phyloP scores from a whole-genome alignment of 2,888 invertebrate genomes.

The Leptopilina myrica region DNA sequence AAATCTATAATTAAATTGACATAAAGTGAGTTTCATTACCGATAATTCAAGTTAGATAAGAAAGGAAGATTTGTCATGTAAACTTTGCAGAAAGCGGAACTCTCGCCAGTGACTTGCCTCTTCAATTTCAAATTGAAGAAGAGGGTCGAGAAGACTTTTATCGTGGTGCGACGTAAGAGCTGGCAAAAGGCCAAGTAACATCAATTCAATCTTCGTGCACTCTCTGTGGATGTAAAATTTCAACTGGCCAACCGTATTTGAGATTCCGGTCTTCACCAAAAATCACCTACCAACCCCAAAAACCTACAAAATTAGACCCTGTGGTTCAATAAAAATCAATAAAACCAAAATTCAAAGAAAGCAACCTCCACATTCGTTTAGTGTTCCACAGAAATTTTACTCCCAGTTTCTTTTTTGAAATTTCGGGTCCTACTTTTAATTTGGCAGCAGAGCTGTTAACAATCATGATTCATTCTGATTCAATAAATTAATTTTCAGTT shows the following conservation, averaged over 20 bases:
- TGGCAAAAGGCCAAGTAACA: conserved; percentile 69
- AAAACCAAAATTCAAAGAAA: neutral
- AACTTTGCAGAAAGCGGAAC: conserved; percentile 19
- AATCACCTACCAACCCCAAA: conserved; percentile 47
- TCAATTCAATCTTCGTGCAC: conserved; percentile 70
- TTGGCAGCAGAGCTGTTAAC: too few relatives aligned
- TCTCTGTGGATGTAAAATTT: conserved; percentile 61
- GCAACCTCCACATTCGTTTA: too few relatives aligned
- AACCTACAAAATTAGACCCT: conserved; percentile 15
- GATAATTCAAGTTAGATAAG: conserved; percentile 23
- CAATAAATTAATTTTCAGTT: too few relatives aligned
- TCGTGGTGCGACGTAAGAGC: conserved; percentile 59
- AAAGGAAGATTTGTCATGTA: conserved; percentile 16
- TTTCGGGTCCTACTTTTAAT: too few relatives aligned
- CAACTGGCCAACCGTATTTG: conserved; percentile 62
- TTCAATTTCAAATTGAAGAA: conserved; percentile 65
- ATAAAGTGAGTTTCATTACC: conserved; percentile 13
- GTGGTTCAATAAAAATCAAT: too few relatives aligned
- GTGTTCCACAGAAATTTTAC: too few relatives aligned
- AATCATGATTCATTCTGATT: too few relatives aligned
- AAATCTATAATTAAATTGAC: conserved; percentile 1
- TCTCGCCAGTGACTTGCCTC: conserved; percentile 52
- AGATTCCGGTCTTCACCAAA: conserved; percentile 56
- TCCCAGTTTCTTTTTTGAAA: too few relatives aligned
- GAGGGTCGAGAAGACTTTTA: conserved; percentile 51